Evolutionary conservation across 2,888 invertebrate species (phyloP), one percentile per base, ranked within the genome.

Genomic region (Limnephilus auricula): DNA sequence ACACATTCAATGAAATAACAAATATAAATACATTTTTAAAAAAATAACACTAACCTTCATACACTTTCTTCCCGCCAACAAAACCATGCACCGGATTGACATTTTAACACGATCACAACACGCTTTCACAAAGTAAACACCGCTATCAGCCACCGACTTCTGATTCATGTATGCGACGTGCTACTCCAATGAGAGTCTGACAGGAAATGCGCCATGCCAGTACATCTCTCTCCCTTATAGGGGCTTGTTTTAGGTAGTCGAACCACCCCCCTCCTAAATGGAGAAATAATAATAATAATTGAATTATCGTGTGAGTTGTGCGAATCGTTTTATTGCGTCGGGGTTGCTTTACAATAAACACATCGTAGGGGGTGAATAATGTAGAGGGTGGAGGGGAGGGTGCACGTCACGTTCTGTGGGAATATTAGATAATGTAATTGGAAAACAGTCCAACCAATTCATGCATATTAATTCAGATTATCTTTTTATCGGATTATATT

Each of bases 281-380:
- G 87, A 90, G 90, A 89, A 90, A 91, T 92, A 92, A 92, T 92
- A 89, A 89, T 88, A 90, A 91, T 92, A 92, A 92, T 92, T 89
- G 91, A 92, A 92, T 92, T 91, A 92, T 91, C 90, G 90, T 84
- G 89, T 37, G 78, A 87, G 79, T 86, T 88, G 79, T 89, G 87
- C 90, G 91, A 90, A 37, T 79, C 89, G 85, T 82, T 89, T 91
- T 89, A 89, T 84, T 45, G 91, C 83, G 86, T 79, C 89, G 89
- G 91, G 85, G 90, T 92, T 78, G 91, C 90, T 92, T 92, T 90
- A 90, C 89, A 84, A 84, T 89, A 83, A 89, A 84, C 30, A n/a
- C 65, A 65, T 65, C 65, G 65, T 18, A 65, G 65, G 65, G 50
- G 65, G 65, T 65, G 65, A 25, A 6, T 18, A 65, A 25, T 18